Evolutionary conservation across 2,113 vertebrate species (phyloP).

Genomic region (Saccopteryx bilineata): DNA sequence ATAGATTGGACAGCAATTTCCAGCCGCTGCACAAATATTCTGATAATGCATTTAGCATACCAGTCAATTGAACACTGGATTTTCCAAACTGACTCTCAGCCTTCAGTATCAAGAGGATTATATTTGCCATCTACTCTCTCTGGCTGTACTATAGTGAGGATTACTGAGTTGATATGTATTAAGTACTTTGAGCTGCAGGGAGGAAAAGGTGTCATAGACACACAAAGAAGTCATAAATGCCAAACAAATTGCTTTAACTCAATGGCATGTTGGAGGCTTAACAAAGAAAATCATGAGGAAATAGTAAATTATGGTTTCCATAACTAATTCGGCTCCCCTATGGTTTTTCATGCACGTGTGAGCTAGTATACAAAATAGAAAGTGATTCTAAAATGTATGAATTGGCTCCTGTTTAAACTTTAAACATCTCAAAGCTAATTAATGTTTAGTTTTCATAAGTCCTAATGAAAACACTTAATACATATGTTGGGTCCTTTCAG

Average conservation of each 20-base stretch:
- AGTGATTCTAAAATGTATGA: conserved; percentile 39
- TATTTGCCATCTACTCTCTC: conserved; percentile 4
- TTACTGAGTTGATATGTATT: conserved; percentile 41
- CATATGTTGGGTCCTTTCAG: conserved; percentile 14
- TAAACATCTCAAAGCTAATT: conserved; percentile 61
- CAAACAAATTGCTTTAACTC: conserved; percentile 43
- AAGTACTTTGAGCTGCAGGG: not conserved
- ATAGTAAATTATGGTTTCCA: conserved; percentile 45
- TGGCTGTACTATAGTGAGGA: not conserved
- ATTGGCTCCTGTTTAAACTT: conserved; percentile 39
- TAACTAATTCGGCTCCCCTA: conserved; percentile 21
- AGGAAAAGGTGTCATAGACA: not conserved
- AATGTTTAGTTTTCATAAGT: conserved; percentile 49
- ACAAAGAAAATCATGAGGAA: conserved; percentile 54
- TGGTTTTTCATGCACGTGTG: not conserved
- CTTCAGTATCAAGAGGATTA: conserved; percentile 16
- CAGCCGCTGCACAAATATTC: not conserved
- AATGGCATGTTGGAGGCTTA: not conserved
- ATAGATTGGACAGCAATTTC: not conserved
- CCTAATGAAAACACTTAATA: conserved; percentile 62
- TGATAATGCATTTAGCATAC: not conserved
- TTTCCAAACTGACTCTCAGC: conserved; percentile 10
- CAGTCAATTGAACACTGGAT: not conserved
- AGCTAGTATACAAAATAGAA: conserved; percentile 28
- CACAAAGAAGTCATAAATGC: conserved; percentile 53